Evolutionary conservation across 2,888 invertebrate species (phyloP), one percentile per base, ranked within the genome.

Genomic region (Charanyca ferruginea): DNA sequence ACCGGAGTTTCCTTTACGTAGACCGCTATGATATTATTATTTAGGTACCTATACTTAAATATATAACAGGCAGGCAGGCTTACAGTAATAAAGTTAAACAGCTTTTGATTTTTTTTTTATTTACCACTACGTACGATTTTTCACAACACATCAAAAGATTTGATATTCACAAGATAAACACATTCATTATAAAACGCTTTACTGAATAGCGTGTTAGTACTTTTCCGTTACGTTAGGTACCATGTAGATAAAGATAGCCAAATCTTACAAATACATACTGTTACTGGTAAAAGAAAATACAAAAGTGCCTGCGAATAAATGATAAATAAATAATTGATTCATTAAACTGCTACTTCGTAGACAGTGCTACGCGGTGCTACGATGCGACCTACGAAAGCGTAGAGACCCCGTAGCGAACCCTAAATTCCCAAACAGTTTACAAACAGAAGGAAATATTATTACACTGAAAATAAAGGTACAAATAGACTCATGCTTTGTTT

Each of bases 361-460:
- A 55, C 28, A 3, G 9, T 18, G 38, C 48, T 61, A 63, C 47
- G 18, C 51, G 25, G 2, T 45, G 38, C 66, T 66, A 65, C 66
- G 45, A n/a, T 32, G 18, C 28, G 22, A 38, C 6, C 38, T 41
- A 65, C 65, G 45, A 66, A 55, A 41, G 16, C 65, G 53, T 64
- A 52, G 64, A 64, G 23, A n/a, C 2, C 20, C 20, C 22, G 6
- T 18, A 44, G 23, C 16, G 35, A 9, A 38, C 16, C 16, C 9
- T 16, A 38, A 3, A 38, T 1, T 1, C 16, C 38, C 16, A 38
- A 38, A 16, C 4, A 16, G 35, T 2, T 16, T 4, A 16, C 16
- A 3, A 2, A 38, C 3, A 5, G 2, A 38, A 16, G 16, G 5
- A 16, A 4, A 4, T 38, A 16, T 3, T 38, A 38, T 38, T 16